Conservation (phyloP, 2,113 vertebrate species). For the Lepus americanus region DNA sequence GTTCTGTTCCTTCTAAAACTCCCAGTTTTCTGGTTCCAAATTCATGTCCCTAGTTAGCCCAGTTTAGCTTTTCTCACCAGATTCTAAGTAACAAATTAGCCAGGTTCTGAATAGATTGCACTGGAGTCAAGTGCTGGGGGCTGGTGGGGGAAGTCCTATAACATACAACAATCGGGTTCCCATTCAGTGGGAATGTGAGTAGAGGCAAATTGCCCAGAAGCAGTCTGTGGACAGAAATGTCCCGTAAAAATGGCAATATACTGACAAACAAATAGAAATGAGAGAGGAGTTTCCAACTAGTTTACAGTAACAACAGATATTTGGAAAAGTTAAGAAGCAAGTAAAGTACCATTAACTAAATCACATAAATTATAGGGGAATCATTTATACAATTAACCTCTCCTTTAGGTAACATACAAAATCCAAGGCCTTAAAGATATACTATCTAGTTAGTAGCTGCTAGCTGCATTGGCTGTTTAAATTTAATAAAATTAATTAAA, state of each 20-base stretch:
- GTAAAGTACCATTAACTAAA: background rate
- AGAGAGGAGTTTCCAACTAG: background rate
- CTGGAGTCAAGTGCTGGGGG: background rate
- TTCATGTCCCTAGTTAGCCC: background rate
- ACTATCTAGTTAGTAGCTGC: background rate
- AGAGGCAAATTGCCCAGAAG: background rate
- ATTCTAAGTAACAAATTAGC: slow-evolving; percentile 48
- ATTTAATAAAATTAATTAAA: slow-evolving; percentile 51
- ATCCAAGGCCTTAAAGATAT: background rate
- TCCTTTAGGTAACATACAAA: background rate
- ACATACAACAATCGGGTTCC: background rate
- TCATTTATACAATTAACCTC: background rate
- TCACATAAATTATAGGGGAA: background rate
- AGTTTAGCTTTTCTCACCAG: slow-evolving; percentile 45
- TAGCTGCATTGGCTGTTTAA: background rate
- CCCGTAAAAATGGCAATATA: background rate
- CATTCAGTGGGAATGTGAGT: background rate
- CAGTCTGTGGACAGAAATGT: background rate
- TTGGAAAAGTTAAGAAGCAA: background rate
- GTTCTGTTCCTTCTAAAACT: background rate
- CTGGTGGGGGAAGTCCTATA: background rate
- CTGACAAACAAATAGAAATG: background rate
- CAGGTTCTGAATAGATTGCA: background rate
- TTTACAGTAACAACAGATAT: background rate
- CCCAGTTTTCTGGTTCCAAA: slow-evolving; percentile 41